These are phyloP conservation scores for Agrypnus murinus DNA, from an alignment of 2,888 invertebrate genomes.

Conservation along the genomic window DNA sequence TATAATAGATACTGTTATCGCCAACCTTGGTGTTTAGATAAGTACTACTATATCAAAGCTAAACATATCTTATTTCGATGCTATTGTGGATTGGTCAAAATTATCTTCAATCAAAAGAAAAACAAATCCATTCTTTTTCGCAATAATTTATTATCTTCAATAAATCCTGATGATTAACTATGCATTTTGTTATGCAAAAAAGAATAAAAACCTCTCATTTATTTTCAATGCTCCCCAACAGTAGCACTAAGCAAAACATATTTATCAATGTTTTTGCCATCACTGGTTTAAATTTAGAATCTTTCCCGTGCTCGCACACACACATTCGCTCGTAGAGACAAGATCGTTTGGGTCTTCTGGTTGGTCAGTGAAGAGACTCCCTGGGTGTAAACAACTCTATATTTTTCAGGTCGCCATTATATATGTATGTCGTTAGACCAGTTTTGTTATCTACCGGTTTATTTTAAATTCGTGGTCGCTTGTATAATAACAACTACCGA, in stretches of 20 bases:
- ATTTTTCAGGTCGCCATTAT: slow-evolving; percentile 39
- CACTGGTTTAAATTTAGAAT: slow-evolving; percentile 26
- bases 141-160: too few species aligned
- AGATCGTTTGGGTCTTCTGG: slow-evolving; percentile 26
- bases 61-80: too few species aligned
- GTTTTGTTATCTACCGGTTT: slow-evolving; percentile 38
- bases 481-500: slow-evolving; percentile 7
- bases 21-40: neutral
- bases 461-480: slow-evolving; percentile 30
- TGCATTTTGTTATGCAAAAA: neutral
- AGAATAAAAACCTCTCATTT: too few species aligned
- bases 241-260: slow-evolving; percentile 26
- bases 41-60: neutral
- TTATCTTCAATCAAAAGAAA: too few species aligned
- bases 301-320: slow-evolving; percentile 2
- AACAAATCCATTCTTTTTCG: too few species aligned
- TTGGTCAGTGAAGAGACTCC: slow-evolving; percentile 18
- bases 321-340: slow-evolving; percentile 25
- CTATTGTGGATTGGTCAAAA: too few species aligned
- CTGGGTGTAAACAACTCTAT: slow-evolving; percentile 37
- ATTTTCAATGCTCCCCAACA: neutral
- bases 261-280: slow-evolving; percentile 29
- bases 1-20: neutral
- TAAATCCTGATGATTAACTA: too few species aligned
- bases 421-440: slow-evolving; percentile 40